Conservation (phyloP, 1,140 invertebrate genomes). For the Calephelis virginiensis region DNA sequence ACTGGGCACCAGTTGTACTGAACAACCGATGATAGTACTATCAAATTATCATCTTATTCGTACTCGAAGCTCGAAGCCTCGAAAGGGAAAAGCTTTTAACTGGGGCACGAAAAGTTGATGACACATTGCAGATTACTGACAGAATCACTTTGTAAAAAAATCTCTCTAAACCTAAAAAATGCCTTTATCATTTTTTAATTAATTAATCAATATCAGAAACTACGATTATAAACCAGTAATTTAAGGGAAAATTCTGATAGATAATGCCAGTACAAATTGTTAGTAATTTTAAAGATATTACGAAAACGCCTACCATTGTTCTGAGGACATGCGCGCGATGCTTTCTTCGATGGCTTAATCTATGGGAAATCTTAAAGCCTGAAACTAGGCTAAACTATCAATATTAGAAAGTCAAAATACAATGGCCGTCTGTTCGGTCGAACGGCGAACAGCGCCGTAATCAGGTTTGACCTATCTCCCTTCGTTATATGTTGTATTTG, state of each 20-base stretch:
- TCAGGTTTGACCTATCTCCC: not conserved
- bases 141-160: too few relatives aligned
- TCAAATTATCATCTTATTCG: too few relatives aligned
- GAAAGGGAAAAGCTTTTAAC: too few relatives aligned
- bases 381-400: conserved; percentile 40
- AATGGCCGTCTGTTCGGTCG: conserved; percentile 13
- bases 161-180: too few relatives aligned
- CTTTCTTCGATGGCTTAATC: conserved; percentile 48
- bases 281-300: conserved; percentile 43
- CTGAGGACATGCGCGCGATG: conserved; percentile 34
- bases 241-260: conserved; percentile 34
- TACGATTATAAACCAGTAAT: conserved; percentile 2
- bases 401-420: conserved; percentile 46
- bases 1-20: too few relatives aligned
- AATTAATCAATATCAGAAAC: too few relatives aligned
- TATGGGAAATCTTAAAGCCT: conserved; percentile 42
- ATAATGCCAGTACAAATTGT: conserved; percentile 37
- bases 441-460: not conserved
- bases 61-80: too few relatives aligned
- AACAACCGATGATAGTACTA: too few relatives aligned
- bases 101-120: too few relatives aligned
- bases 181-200: too few relatives aligned
- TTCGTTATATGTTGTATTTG: not conserved
- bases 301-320: conserved; percentile 42
- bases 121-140: too few relatives aligned